Percentiles rank a stretch among this genome's conserved stretches.
Conservation (phyloP, 2,797 vertebrate genomes). For the Gambelia wislizenii region DNA sequence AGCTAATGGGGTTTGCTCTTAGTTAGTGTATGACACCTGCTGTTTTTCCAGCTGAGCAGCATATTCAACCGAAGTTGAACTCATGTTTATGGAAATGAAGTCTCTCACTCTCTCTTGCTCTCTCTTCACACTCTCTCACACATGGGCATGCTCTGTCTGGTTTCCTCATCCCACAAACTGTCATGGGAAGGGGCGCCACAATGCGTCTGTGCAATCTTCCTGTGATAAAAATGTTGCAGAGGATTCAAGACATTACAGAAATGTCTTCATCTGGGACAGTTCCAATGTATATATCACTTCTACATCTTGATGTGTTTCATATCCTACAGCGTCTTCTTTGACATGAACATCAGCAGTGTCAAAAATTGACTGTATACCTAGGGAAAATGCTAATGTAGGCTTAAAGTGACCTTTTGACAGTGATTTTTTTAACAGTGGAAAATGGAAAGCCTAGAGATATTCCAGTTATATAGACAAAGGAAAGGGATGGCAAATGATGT, state of each 20-base stretch:
- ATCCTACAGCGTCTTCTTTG: slow-evolving; percentile 16
- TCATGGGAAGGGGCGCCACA: not conserved
- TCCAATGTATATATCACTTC: not conserved
- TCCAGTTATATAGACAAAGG: not conserved
- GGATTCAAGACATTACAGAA: not conserved
- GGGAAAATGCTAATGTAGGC: slow-evolving; percentile 18
- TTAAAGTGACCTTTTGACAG: slow-evolving; percentile 3
- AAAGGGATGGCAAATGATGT: not conserved
- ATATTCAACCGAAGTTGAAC: not conserved
- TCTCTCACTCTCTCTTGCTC: not conserved
- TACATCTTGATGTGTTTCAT: not conserved
- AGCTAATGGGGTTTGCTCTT: slow-evolving; percentile 37
- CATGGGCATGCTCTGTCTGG: not conserved
- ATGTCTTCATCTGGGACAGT: slow-evolving; percentile 17
- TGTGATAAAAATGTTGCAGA: slow-evolving; percentile 29
- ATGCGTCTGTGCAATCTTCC: not conserved
- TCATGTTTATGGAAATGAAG: slow-evolving; percentile 30
- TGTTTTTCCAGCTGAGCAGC: slow-evolving; percentile 18
- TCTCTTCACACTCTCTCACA: not conserved
- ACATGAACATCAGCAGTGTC: not conserved
- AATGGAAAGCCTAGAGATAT: not conserved
- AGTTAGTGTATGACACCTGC: slow-evolving; percentile 16
- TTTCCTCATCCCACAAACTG: not conserved
- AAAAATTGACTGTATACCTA: not conserved
- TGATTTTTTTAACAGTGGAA: not conserved